Conservation (phyloP, 2,888 invertebrate species). For the Pachydiplax longipennis region DNA sequence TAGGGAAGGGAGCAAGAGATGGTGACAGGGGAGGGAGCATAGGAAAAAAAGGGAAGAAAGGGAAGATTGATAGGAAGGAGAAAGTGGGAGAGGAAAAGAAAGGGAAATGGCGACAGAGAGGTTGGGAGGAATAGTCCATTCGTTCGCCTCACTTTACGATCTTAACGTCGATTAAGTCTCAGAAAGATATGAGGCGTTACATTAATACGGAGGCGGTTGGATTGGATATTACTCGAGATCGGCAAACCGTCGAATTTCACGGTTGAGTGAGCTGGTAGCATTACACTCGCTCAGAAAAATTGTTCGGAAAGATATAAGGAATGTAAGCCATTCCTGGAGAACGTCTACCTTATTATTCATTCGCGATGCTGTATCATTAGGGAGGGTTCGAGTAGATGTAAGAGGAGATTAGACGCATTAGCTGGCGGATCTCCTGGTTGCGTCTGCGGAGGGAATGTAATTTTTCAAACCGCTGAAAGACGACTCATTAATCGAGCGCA, state of each 20-base stretch:
- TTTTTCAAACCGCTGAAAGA: too few relatives aligned
- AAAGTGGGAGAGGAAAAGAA: neutral
- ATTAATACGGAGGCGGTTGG: neutral
- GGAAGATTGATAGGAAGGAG: neutral
- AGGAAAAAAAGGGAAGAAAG: neutral
- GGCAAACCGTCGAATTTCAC: neutral
- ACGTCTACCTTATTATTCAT: too few relatives aligned
- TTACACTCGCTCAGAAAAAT: too few relatives aligned
- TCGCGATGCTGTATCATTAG: too few relatives aligned
- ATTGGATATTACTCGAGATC: neutral
- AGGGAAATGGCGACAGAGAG: neutral
- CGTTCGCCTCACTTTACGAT: neutral
- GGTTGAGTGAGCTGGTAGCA: neutral
- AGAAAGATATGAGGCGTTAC: neutral
- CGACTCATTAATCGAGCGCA: too few relatives aligned
- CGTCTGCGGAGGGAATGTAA: too few relatives aligned
- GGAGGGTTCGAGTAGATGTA: too few relatives aligned
- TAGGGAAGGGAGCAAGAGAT: neutral
- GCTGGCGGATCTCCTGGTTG: too few relatives aligned
- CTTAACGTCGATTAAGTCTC: neutral
- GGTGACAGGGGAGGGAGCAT: neutral
- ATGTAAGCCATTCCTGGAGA: too few relatives aligned
- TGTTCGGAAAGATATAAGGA: too few relatives aligned
- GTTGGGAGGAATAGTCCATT: neutral
- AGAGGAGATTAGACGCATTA: too few relatives aligned